phyloP scores from a whole-genome alignment of 2,888 invertebrate genomes.

The Antheraea assamensis region DNA sequence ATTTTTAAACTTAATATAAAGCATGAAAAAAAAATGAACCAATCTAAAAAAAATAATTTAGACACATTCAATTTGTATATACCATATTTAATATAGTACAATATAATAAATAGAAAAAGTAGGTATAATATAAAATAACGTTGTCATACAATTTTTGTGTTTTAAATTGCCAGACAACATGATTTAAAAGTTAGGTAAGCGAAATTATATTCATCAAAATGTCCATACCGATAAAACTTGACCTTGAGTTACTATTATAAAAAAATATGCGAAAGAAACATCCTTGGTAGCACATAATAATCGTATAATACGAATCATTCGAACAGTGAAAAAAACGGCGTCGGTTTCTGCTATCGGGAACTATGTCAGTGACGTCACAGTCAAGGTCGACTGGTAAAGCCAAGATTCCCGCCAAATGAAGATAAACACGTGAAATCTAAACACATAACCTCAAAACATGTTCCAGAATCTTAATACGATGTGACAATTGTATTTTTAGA shows the following conservation, averaged over 20 bases:
- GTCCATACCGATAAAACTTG: neutral
- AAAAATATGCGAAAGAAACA: conserved; percentile 18
- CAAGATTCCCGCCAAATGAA: conserved; percentile 72
- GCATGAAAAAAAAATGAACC: too few species aligned
- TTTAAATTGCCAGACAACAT: neutral
- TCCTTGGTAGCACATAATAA: conserved; percentile 16
- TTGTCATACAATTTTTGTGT: neutral
- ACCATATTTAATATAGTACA: neutral
- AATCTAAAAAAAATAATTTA: neutral
- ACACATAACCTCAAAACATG: conserved; percentile 35
- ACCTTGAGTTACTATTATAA: conserved; percentile 18
- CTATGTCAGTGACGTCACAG: conserved; percentile 77
- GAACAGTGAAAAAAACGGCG: conserved; percentile 60
- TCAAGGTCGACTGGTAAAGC: conserved; percentile 74
- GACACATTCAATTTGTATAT: neutral
- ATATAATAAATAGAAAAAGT: neutral
- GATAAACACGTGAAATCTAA: conserved; percentile 50
- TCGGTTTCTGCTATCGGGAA: conserved; percentile 69
- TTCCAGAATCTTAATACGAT: neutral
- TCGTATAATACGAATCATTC: conserved; percentile 44
- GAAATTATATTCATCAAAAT: neutral
- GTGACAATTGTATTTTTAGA: neutral
- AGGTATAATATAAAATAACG: neutral
- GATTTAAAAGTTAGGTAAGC: neutral
- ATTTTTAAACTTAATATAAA: too few species aligned